These are phyloP conservation scores for Neoaliturus tenellus DNA, from an alignment of 2,888 invertebrate genomes.

Conservation along the genomic window DNA sequence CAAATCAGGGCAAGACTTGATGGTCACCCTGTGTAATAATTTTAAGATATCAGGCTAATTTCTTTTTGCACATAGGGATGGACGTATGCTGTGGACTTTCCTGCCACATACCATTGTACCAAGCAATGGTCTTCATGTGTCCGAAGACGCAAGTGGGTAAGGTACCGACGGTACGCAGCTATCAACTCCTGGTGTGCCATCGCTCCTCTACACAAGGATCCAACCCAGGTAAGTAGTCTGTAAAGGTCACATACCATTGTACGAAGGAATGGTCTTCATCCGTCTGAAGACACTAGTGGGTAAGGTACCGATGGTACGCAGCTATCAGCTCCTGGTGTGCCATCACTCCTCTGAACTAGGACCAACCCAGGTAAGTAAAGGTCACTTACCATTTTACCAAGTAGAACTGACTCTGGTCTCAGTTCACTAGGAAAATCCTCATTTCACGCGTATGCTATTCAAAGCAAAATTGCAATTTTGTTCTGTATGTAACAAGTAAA, in stretches of 20 bases:
- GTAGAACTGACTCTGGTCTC: too few relatives aligned
- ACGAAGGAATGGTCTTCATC: slow-evolving; percentile 78
- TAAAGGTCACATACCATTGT: too few relatives aligned
- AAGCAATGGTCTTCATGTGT: slow-evolving; percentile 96
- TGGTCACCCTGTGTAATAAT: too few relatives aligned
- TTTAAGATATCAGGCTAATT: too few relatives aligned
- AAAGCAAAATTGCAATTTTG: too few relatives aligned
- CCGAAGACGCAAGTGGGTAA: slow-evolving; percentile 91
- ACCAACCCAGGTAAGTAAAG: slow-evolving; percentile 80
- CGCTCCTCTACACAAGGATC: slow-evolving; percentile 91
- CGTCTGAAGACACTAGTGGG: slow-evolving; percentile 93
- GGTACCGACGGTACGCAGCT: slow-evolving; percentile 91
- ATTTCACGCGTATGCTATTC: too few relatives aligned
- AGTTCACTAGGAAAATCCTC: too few relatives aligned
- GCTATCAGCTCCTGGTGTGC: slow-evolving; percentile 96
- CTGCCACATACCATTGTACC: slow-evolving; percentile 85
- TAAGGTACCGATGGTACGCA: slow-evolving; percentile 89
- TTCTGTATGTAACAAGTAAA: too few relatives aligned
- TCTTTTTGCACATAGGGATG: slow-evolving; percentile 81
- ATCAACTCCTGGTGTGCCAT: slow-evolving; percentile 96
- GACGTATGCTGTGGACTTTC: slow-evolving; percentile 96
- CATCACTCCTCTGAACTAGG: slow-evolving; percentile 91
- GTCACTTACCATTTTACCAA: too few relatives aligned
- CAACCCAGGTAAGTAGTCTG: slow-evolving; percentile 78
- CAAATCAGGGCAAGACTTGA: too few relatives aligned